Evolutionary conservation across 2,797 vertebrate species (phyloP), one percentile per base, ranked within the genome.

Genomic region (Phoxinus dragarum): DNA sequence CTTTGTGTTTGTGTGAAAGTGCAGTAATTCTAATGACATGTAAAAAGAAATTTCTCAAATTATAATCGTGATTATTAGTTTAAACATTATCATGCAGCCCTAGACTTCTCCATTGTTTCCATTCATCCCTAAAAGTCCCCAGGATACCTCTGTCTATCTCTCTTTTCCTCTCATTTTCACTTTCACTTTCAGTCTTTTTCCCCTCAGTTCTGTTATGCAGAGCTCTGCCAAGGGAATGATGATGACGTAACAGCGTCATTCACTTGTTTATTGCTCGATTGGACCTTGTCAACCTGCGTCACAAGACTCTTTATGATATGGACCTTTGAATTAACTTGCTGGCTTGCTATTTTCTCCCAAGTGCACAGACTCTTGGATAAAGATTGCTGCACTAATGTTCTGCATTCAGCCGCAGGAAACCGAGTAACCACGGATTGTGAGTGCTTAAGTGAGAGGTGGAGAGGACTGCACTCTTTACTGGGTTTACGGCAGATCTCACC

Each of bases 131-230:
- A 16, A 78, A 82, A 78, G 6, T 73, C 77, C 40, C n/a, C 40
- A 27, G 44, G 69, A 11, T 64, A 34, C 31, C 6, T 34, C 14
- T 59, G 23, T 31, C 12, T 64, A n/a, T 19, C 21, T 36, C 81
- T 61, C 31, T 68, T 19, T 78, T 38, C 11, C 59, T 88, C 19
- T 74, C 31, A 68, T 86, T 82, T 81, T 73, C 54, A 69, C 69
- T 81, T 84, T 87, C 72, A 82, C 66, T 81, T 84, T 71, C 54
- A 38, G 66, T 73, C 59, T 36, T 44, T 5, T 74, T 81, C 12
- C n/a, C 38, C 10, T 61, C 54, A 6, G 5, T 34, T 54, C 17
- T 14, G 11, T 31, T 74, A 34, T 27, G 56, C 6, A 52, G 36
- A 56, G 80, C 49, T 61, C 40, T n/a, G 23, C 69, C 16, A 21